A percentile compares a stretch with the other conserved stretches of the same genome.
These are phyloP conservation scores for Drosophila testacea DNA, from an alignment of 2,888 invertebrate species.

Conservation along the genomic window DNA sequence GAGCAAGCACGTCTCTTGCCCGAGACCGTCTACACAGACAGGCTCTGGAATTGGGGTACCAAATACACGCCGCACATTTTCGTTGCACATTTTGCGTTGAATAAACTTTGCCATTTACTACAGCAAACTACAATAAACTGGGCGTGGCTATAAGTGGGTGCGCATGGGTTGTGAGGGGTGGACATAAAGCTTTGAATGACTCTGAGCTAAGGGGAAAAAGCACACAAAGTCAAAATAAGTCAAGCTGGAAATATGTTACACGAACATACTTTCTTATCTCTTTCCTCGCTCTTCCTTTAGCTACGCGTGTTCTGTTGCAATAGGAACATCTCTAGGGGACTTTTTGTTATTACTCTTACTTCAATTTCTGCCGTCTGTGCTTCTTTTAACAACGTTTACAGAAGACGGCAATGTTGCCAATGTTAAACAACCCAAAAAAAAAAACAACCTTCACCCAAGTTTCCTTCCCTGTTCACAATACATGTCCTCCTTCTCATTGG, in stretches of 20 bases:
- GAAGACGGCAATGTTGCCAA: slow-evolving; percentile 38
- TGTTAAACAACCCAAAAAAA: slow-evolving; percentile 22
- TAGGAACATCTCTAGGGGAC: slow-evolving; percentile 76
- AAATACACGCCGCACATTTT: slow-evolving; percentile 51
- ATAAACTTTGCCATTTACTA: slow-evolving; percentile 73
- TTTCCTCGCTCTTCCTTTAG: background rate
- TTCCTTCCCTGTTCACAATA: background rate
- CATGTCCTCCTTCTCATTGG: slow-evolving; percentile 12
- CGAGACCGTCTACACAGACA: slow-evolving; percentile 2
- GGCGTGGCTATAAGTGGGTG: slow-evolving; percentile 14
- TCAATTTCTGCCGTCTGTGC: slow-evolving; percentile 67
- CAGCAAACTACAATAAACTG: slow-evolving; percentile 41
- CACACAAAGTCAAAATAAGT: slow-evolving; percentile 75
- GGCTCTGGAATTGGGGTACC: slow-evolving; percentile 4
- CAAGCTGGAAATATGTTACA: slow-evolving; percentile 76
- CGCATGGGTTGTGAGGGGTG: background rate
- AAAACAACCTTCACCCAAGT: slow-evolving; percentile 1
- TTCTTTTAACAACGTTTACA: slow-evolving; percentile 77
- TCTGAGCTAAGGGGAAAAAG: slow-evolving; percentile 29
- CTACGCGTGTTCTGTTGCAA: slow-evolving; percentile 28
- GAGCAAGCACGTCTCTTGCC: slow-evolving; percentile 39
- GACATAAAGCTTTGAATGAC: slow-evolving; percentile 20
- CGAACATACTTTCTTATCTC: slow-evolving; percentile 34
- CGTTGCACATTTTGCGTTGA: slow-evolving; percentile 77
- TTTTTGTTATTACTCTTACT: slow-evolving; percentile 79